Evolutionary conservation across 2,888 invertebrate species (phyloP).

Genomic region (Drosophila birchii): DNA sequence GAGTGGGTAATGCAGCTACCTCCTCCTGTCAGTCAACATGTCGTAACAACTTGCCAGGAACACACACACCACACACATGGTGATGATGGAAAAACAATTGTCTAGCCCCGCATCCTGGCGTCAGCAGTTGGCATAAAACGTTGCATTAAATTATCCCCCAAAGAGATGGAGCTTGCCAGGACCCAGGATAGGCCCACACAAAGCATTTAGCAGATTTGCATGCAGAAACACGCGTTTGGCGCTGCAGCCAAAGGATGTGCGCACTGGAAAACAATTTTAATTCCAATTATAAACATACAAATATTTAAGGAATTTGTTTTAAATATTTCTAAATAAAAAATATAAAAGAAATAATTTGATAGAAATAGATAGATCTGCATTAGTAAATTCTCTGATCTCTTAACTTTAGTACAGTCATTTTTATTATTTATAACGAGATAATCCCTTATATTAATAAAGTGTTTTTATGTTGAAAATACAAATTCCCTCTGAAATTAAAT

Average conservation of each 20-base stretch:
- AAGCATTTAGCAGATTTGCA: conserved; percentile 44
- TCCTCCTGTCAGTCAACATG: conserved; percentile 34
- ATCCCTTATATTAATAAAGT: no score
- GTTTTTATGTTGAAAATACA: no score
- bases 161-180: not conserved
- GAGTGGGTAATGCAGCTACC: conserved; percentile 8
- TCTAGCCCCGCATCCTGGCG: not conserved
- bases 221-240: conserved; percentile 31
- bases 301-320: not conserved
- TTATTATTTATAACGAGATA: no score
- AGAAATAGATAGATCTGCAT: no score
- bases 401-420: no score
- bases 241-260: conserved; percentile 15
- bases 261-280: not conserved
- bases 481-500: no score
- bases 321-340: not conserved
- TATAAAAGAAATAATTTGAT: not conserved
- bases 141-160: conserved; percentile 28
- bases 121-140: conserved; percentile 17
- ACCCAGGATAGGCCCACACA: not conserved
- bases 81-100: conserved; percentile 20
- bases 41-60: conserved; percentile 19
- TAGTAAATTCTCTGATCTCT: no score
- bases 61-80: conserved; percentile 5
- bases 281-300: not conserved